Evolutionary conservation across 2,797 vertebrate species (phyloP).

Genomic region (Peromyscus aztecus): DNA sequence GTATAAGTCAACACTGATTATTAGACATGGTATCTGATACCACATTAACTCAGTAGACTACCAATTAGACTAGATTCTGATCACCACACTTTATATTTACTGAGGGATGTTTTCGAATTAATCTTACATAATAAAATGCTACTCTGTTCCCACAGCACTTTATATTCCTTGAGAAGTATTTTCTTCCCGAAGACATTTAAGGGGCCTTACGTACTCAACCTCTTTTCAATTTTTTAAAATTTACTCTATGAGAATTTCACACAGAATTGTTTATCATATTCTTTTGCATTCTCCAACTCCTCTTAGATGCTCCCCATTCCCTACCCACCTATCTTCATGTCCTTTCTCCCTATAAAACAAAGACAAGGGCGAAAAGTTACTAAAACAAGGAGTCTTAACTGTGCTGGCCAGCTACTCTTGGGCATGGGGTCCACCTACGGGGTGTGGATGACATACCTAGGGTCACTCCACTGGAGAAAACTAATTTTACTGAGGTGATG

Average conservation of each 20-base stretch:
- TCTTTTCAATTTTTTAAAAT: not conserved
- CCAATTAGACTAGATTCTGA: not conserved
- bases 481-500: not conserved
- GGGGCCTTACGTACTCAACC: not conserved
- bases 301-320: not conserved
- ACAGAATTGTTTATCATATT: not conserved
- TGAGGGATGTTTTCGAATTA: conserved; percentile 30
- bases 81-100: conserved; percentile 41
- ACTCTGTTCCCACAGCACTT: not conserved
- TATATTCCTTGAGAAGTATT: not conserved
- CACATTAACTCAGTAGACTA: conserved; percentile 12
- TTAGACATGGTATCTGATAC: not conserved
- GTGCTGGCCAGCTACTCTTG: not conserved
- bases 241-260: not conserved
- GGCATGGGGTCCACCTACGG: not conserved
- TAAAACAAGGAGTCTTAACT: not conserved
- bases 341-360: not conserved
- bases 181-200: conserved; percentile 31
- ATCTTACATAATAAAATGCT: not conserved
- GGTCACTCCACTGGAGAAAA: too few species aligned
- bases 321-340: not conserved
- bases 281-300: not conserved
- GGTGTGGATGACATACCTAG: too few species aligned
- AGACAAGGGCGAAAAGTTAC: not conserved
- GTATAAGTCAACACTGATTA: not conserved